These are phyloP conservation scores for Tiliacea aurago DNA, from an alignment of 2,888 invertebrate species.

Conservation along the genomic window DNA sequence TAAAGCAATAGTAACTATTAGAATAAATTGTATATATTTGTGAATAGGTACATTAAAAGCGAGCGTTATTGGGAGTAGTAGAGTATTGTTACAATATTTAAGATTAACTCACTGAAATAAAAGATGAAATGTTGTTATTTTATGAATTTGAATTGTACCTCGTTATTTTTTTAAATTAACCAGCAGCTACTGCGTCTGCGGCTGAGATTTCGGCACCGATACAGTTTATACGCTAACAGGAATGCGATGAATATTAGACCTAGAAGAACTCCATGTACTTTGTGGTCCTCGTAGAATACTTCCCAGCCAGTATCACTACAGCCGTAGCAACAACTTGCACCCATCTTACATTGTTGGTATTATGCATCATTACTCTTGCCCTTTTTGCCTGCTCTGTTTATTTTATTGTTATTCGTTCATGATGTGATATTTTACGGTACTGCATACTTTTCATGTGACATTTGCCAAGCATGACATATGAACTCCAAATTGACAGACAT, in stretches of 20 bases:
- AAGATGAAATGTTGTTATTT: neutral
- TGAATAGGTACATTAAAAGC: constrained; percentile 12
- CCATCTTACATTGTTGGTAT: constrained; percentile 63
- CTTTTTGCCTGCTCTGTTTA: constrained; percentile 15
- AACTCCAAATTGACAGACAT: neutral
- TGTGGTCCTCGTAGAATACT: constrained; percentile 68
- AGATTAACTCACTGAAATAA: constrained; percentile 17
- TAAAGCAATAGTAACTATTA: constrained; percentile 30
- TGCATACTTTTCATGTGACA: constrained; percentile 25
- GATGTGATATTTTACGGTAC: constrained; percentile 8
- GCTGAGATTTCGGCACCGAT: constrained; percentile 71
- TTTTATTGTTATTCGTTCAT: constrained; percentile 20
- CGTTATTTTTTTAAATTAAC: neutral
- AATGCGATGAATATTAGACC: constrained; percentile 66
- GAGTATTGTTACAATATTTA: constrained; percentile 10
- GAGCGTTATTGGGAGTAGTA: constrained; percentile 3
- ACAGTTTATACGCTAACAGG: constrained; percentile 72
- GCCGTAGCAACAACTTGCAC: constrained; percentile 67
- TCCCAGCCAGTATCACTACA: constrained; percentile 67
- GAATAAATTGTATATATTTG: constrained; percentile 34
- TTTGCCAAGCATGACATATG: constrained; percentile 15
- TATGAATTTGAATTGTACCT: constrained; percentile 31
- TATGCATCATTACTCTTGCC: constrained; percentile 29
- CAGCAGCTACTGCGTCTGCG: constrained; percentile 52
- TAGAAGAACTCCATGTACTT: constrained; percentile 66